These are phyloP conservation scores for Lepisosteus oculatus DNA, from an alignment of 2,113 vertebrate genomes.

Conservation along the genomic window DNA sequence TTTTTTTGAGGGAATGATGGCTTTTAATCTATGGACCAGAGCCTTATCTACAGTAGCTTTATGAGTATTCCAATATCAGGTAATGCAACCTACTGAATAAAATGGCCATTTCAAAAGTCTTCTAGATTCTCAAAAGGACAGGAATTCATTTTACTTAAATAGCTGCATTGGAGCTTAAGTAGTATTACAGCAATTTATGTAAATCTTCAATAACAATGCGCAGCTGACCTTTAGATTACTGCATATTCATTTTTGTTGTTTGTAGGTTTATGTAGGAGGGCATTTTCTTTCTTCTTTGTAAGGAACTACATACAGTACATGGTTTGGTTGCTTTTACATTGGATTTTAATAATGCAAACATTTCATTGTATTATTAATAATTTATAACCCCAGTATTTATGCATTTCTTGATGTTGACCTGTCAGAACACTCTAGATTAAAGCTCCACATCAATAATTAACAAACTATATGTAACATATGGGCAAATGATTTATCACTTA, in stretches of 20 bases:
- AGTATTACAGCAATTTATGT: too few species aligned
- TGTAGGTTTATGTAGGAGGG: too few species aligned
- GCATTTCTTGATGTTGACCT: slow-evolving; percentile 6
- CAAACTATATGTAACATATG: slow-evolving; percentile 9
- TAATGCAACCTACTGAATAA: not conserved
- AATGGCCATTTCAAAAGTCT: not conserved
- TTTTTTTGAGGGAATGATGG: slow-evolving; percentile 2
- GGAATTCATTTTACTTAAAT: too few species aligned
- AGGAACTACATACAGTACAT: too few species aligned
- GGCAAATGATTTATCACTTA: slow-evolving; percentile 5
- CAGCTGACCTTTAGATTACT: too few species aligned
- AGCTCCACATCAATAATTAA: slow-evolving; percentile 15
- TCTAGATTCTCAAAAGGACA: too few species aligned
- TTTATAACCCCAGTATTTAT: not conserved
- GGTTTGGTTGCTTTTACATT: not conserved
- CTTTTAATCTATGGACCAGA: slow-evolving; percentile 7
- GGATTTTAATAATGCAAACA: slow-evolving; percentile 1
- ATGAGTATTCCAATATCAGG: not conserved
- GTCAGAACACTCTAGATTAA: slow-evolving; percentile 13
- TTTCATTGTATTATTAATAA: slow-evolving; percentile 8
- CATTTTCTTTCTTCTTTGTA: too few species aligned
- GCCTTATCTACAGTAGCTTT: not conserved
- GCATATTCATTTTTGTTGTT: too few species aligned
- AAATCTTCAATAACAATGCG: too few species aligned
- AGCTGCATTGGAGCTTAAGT: too few species aligned